Conservation (phyloP, 2,888 invertebrate species). For the Eremobia ochroleuca region DNA sequence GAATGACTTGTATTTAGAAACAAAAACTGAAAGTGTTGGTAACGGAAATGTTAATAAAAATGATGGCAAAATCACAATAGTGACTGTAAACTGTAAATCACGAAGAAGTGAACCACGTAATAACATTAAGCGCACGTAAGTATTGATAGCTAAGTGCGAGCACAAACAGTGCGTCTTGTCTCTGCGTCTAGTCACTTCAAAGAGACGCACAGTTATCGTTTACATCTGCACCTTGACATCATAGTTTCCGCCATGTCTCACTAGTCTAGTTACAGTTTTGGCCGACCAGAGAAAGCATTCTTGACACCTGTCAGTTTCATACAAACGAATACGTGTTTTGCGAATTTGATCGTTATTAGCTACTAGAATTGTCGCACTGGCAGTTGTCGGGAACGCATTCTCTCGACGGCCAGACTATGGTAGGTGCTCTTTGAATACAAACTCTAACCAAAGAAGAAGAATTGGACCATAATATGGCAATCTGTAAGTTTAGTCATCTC, state of each 20-base stretch:
- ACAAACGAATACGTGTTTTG: neutral
- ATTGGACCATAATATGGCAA: neutral
- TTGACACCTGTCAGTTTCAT: neutral
- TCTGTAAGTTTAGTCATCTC: slow-evolving; percentile 24
- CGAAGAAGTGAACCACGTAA: neutral
- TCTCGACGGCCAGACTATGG: neutral
- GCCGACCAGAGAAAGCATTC: neutral
- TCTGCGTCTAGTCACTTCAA: neutral
- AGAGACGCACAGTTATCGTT: neutral
- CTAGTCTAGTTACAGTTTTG: neutral
- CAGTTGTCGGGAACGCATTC: neutral
- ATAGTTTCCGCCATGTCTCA: neutral
- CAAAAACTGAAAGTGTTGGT: neutral
- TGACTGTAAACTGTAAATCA: neutral
- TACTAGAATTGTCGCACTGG: neutral
- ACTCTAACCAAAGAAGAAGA: neutral
- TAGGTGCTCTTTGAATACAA: neutral
- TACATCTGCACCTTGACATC: neutral
- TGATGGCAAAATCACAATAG: neutral
- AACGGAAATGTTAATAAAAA: neutral
- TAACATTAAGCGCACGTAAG: neutral
- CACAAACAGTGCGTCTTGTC: neutral
- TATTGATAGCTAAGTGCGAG: neutral
- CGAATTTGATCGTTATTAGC: neutral
- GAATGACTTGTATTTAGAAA: neutral